Percentiles rank a stretch among this genome's conserved stretches.
Conservation (phyloP, 2,113 vertebrate genomes). For the Catharus fuscescens region DNA sequence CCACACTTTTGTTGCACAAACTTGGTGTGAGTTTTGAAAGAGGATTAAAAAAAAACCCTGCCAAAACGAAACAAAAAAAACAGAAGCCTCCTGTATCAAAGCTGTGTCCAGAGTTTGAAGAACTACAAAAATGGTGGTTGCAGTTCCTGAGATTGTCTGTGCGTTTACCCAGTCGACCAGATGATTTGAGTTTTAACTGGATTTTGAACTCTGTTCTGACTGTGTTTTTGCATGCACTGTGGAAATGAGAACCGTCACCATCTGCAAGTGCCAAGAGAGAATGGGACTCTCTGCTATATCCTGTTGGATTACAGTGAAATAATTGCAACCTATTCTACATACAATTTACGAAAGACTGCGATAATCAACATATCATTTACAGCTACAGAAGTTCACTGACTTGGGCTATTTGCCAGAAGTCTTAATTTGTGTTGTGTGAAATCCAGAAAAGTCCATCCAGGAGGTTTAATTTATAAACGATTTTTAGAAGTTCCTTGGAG, state of each 20-base stretch:
- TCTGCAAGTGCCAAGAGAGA: constrained; percentile 48
- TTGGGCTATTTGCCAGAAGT: constrained; percentile 33
- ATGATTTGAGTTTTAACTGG: constrained; percentile 67
- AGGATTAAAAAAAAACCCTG: neutral
- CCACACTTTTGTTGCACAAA: constrained; percentile 1
- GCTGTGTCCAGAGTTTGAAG: constrained; percentile 70
- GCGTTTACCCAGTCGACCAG: neutral
- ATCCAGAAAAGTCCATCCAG: constrained; percentile 34
- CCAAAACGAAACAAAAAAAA: neutral
- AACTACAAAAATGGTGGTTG: constrained; percentile 66
- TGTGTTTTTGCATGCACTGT: constrained; percentile 48
- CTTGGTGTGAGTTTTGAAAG: constrained; percentile 60
- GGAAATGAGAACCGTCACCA: neutral
- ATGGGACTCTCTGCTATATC: constrained; percentile 4
- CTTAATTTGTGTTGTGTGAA: constrained; percentile 39
- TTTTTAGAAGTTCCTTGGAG: constrained; percentile 53
- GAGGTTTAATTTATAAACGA: constrained; percentile 7
- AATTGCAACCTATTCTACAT: neutral
- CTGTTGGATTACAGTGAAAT: constrained; percentile 67
- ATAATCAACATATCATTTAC: constrained; percentile 17
- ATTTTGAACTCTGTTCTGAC: constrained; percentile 51
- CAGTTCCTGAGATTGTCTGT: constrained; percentile 62
- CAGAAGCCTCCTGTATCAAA: neutral
- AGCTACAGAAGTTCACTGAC: neutral
- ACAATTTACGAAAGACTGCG: constrained; percentile 55